Base-by-base conservation (phyloP, 2,113 vertebrate genomes). In the Indicator indicator region DNA sequence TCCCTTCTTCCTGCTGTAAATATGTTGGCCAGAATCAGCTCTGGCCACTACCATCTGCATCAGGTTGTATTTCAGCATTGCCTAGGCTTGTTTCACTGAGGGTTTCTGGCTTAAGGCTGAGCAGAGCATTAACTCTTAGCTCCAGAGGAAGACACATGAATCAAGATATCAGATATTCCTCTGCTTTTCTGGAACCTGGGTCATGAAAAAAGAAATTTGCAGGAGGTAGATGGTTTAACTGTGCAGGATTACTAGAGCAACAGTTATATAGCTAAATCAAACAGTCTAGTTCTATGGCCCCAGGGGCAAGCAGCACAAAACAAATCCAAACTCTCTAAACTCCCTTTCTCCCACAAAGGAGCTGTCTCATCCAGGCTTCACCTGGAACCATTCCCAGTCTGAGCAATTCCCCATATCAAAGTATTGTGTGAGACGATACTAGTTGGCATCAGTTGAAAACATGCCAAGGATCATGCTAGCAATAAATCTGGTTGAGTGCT, bases 61-160 rank as follows among this genome's bases (percentile, higher is more conserved):
- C 58, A 82, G 50, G 55, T 44, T 94, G 67, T 93, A 95, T 94
- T 93, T 97, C 67, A 95, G n/a, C 9, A 26, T 74, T 50, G 20
- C 50, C 55, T 11, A 12, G 44, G 74, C n/a, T 82, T 86, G 70
- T 84, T 94, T 63, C 50, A 82, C 24, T 9, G 42, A 88, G 28
- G 42, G 10, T 21, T 93, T 64, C 76, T 68, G 62, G 77, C 73
- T 78, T 88, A 36, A 4, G 15, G 32, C 44, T 93, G 40, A 89
- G 75, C 86, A 56, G 60, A 72, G 5, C 36, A 67, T 11, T 54
- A 86, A 75, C 8, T 67, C 78, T 56, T 28, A 83, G 23, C 44
- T 92, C 9, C 18, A 62, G 27, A 82, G 33, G 11, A 86, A 65
- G 23, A 77, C 78, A 54, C 2, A 8, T 73, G 50, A 81, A 81